A percentile compares a stretch with the other conserved stretches of the same genome.
These are phyloP conservation scores for Druceiella hillmani DNA, from an alignment of 2,888 invertebrate species.

Conservation along the genomic window DNA sequence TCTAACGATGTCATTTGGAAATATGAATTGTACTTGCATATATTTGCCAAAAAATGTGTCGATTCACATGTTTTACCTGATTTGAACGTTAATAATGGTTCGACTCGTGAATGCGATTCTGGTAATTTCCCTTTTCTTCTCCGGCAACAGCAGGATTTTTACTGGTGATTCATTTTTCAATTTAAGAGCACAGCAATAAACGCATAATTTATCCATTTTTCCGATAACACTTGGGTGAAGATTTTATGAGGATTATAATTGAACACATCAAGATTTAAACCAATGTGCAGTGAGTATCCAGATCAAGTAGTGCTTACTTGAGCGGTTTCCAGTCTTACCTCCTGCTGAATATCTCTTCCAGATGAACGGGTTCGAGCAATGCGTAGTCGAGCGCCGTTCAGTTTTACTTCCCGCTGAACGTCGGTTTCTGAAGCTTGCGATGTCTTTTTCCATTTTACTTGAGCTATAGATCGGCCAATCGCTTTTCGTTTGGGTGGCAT, in stretches of 20 bases:
- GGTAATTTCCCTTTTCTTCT: constrained; percentile 14
- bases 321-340: no score
- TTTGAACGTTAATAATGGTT: not conserved
- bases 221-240: constrained; percentile 1
- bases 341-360: no score
- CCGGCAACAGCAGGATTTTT: no score
- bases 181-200: constrained; percentile 8
- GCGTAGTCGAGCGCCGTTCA: not conserved
- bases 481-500: not conserved
- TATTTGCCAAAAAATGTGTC: constrained; percentile 11
- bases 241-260: no score
- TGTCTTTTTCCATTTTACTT: not conserved
- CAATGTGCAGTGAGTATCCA: no score
- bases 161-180: no score
- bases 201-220: not conserved
- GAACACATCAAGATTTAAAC: no score
- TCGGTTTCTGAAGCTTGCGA: not conserved
- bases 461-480: not conserved
- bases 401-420: not conserved
- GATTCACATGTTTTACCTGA: not conserved
- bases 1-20: constrained; percentile 21
- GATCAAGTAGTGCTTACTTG: no score
- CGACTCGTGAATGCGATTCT: constrained; percentile 3
- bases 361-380: not conserved
- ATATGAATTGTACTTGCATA: constrained; percentile 15